Conservation (phyloP, 2,113 vertebrate genomes). For the Acanthochromis polyacanthus region DNA sequence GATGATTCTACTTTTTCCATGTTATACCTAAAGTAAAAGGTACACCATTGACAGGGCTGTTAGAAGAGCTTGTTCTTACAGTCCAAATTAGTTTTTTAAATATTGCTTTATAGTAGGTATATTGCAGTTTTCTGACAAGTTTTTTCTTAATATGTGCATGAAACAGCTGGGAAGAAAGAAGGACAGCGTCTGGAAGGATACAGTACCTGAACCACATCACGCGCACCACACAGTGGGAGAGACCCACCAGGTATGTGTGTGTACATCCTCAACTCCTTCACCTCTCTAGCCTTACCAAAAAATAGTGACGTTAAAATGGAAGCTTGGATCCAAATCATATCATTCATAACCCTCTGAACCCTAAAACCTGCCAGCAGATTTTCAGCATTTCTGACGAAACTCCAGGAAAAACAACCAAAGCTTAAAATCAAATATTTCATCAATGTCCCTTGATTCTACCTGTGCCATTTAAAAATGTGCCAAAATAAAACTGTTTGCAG, state of each 20-base stretch:
- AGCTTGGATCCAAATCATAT: background rate
- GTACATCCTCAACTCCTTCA: background rate
- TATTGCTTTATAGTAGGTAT: background rate
- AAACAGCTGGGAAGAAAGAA: constrained; percentile 94
- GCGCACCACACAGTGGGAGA: constrained; percentile 95
- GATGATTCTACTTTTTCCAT: background rate
- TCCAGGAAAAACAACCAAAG: too few species aligned
- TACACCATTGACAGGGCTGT: background rate
- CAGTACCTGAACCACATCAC: constrained; percentile 98
- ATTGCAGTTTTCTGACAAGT: background rate
- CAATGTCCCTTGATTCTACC: too few species aligned
- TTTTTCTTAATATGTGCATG: constrained; percentile 20
- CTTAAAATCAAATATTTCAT: too few species aligned
- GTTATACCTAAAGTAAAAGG: too few species aligned
- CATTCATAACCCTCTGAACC: background rate
- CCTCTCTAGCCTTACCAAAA: background rate
- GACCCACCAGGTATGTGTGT: constrained; percentile 90
- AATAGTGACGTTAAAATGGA: background rate
- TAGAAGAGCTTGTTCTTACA: background rate
- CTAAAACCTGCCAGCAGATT: too few species aligned
- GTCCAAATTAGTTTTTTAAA: background rate
- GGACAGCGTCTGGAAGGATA: constrained; percentile 95
- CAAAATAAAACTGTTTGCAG: too few species aligned
- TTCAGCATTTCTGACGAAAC: too few species aligned
- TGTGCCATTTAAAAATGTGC: too few species aligned